Conservation (phyloP, 2,797 vertebrate species). For the Clarias laeviceps region DNA sequence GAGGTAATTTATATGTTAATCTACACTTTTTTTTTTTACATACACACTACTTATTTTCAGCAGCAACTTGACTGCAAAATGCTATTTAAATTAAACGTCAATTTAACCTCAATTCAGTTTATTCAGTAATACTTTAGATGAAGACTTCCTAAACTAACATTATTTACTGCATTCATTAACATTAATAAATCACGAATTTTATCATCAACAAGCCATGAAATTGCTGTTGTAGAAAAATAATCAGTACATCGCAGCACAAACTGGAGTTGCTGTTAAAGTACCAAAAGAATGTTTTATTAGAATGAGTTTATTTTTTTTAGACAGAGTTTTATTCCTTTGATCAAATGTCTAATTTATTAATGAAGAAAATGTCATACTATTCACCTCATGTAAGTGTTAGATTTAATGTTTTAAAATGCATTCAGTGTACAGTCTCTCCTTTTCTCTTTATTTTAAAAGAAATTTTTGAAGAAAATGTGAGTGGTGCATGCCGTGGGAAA, state of each 20-base stretch:
- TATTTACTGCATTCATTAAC: not conserved
- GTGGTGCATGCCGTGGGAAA: too few relatives aligned
- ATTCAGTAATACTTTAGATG: not conserved
- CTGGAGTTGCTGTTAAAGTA: not conserved
- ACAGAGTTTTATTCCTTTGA: not conserved
- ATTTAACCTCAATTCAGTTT: not conserved
- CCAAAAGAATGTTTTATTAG: too few relatives aligned
- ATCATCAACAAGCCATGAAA: not conserved
- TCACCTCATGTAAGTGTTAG: not conserved
- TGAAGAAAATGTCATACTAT: not conserved
- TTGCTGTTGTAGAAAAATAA: not conserved
- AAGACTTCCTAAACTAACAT: not conserved
- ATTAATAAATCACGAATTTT: not conserved
- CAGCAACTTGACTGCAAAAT: not conserved
- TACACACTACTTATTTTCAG: not conserved
- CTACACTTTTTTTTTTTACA: not conserved
- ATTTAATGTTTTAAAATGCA: not conserved
- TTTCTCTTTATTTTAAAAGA: too few relatives aligned
- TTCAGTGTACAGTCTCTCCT: not conserved
- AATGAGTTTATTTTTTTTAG: too few relatives aligned
- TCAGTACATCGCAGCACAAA: not conserved
- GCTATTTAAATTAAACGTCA: not conserved
- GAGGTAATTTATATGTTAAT: slow-evolving; percentile 70
- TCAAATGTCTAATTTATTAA: not conserved
- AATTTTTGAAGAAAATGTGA: too few relatives aligned